These are phyloP conservation scores for Odocoileus hemionus DNA, from an alignment of 2,113 vertebrate species.

Conservation along the genomic window DNA sequence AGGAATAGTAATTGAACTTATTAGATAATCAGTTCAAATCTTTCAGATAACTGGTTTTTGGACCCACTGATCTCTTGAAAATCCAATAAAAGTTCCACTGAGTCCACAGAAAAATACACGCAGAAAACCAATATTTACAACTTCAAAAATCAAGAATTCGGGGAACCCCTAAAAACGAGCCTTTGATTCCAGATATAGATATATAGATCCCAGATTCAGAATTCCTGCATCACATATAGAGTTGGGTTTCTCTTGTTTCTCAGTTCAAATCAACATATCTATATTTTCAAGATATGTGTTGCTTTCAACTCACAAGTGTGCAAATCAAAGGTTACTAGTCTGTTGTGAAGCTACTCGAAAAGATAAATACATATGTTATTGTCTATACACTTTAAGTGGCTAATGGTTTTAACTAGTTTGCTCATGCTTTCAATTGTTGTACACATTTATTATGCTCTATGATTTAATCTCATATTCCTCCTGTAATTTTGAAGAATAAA, in stretches of 20 bases:
- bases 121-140: not conserved
- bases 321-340: not conserved
- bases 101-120: not conserved
- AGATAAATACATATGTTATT: not conserved
- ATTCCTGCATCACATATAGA: not conserved
- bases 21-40: not conserved
- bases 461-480: not conserved
- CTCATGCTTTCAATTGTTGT: not conserved
- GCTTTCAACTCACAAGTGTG: not conserved
- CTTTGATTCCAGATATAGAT: not conserved
- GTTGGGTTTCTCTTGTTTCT: not conserved
- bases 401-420: not conserved
- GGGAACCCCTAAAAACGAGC: not conserved
- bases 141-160: not conserved
- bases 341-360: not conserved
- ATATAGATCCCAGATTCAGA: not conserved
- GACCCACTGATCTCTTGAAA: not conserved
- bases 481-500: slow-evolving; percentile 4
- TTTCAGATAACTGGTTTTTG: not conserved
- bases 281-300: not conserved
- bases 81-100: not conserved
- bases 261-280: not conserved
- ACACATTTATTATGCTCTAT: not conserved
- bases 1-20: not conserved
- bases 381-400: not conserved